Conservation (phyloP, 2,113 vertebrate genomes). For the Semnopithecus entellus region DNA sequence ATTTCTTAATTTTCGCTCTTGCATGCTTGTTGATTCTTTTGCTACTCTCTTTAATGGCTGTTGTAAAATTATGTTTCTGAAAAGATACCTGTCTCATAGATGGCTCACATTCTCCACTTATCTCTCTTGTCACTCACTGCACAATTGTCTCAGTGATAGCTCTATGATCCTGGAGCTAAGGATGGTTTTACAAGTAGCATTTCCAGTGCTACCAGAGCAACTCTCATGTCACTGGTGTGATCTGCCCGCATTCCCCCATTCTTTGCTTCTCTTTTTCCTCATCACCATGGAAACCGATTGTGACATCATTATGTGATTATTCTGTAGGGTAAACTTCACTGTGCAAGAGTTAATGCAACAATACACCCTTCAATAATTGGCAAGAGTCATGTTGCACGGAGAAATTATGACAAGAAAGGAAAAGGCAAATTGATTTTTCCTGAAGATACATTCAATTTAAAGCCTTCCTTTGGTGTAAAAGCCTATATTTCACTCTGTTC, state of each 20-base stretch:
- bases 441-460: slow-evolving; percentile 71
- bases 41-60: background rate
- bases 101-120: too few relatives aligned
- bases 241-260: accelerated
- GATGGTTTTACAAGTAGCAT: slow-evolving; percentile 12
- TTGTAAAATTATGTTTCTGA: background rate
- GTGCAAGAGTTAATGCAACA: background rate
- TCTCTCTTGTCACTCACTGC: background rate
- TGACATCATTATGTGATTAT: slow-evolving; percentile 59
- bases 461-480: slow-evolving; percentile 68
- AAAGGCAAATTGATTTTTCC: slow-evolving; percentile 76
- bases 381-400: slow-evolving; percentile 42
- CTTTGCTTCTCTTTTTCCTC: background rate
- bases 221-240: background rate
- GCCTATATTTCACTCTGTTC: slow-evolving; percentile 61
- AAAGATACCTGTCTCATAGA: background rate
- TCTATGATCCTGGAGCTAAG: background rate
- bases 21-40: background rate
- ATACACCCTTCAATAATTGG: slow-evolving; percentile 53
- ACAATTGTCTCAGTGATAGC: background rate
- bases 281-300: slow-evolving; percentile 39
- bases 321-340: slow-evolving; percentile 6
- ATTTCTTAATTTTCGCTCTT: background rate
- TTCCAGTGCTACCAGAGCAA: background rate
- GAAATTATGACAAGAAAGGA: slow-evolving; percentile 72